Conservation (phyloP, 2,888 invertebrate genomes). For the Calliopum simillimum region DNA sequence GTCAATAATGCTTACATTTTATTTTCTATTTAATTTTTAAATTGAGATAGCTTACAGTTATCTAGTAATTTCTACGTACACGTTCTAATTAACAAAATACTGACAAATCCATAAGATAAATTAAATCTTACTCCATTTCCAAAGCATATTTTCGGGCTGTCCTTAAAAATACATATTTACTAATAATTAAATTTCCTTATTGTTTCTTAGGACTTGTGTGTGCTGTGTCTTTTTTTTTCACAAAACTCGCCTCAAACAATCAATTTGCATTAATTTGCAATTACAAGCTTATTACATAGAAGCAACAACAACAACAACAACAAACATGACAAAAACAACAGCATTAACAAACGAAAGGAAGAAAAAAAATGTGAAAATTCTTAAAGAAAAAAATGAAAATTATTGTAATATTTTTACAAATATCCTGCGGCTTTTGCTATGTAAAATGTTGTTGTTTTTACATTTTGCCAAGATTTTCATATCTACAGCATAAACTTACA, state of each 20-base stretch:
- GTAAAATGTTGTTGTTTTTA: background rate
- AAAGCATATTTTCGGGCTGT: too few species aligned
- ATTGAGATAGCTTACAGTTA: too few species aligned
- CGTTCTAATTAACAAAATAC: too few species aligned
- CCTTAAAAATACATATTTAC: background rate
- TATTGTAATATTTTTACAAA: constrained; percentile 17
- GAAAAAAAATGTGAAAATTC: background rate
- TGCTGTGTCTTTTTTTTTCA: background rate
- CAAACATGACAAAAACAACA: background rate
- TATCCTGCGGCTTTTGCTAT: constrained; percentile 16
- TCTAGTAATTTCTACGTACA: too few species aligned
- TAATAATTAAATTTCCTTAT: background rate
- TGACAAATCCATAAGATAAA: too few species aligned
- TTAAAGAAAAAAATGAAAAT: constrained; percentile 6
- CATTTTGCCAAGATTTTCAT: background rate
- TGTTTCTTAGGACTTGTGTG: background rate
- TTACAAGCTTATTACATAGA: constrained; percentile 22
- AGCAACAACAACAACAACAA: constrained; percentile 4
- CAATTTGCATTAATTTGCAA: constrained; percentile 23
- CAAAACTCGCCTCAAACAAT: background rate
- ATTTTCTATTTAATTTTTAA: too few species aligned
- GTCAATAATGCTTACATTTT: too few species aligned
- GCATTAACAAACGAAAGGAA: background rate
- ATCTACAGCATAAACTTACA: background rate
- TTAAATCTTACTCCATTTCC: too few species aligned